Evolutionary conservation across 2,888 invertebrate species (phyloP).

Genomic region (Allophyes oxyacanthae): DNA sequence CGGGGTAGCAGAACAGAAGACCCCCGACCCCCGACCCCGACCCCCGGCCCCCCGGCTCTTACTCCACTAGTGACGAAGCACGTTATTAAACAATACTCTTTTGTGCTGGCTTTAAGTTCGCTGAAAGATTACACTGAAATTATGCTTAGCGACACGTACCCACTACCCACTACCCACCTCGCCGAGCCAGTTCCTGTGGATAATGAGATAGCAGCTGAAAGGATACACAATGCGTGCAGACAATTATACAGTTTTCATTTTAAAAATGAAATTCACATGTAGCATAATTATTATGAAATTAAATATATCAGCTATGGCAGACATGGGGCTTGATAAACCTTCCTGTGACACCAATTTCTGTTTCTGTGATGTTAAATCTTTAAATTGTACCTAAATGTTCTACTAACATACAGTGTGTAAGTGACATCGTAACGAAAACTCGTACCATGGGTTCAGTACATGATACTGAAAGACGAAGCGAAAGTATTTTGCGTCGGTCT

Average conservation of each 20-base stretch:
- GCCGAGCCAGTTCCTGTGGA: slow-evolving; percentile 9
- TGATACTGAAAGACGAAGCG: too few species aligned
- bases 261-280: not conserved
- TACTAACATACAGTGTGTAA: too few species aligned
- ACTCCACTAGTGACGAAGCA: slow-evolving; percentile 57
- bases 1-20: slow-evolving; percentile 29
- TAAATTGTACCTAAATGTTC: too few species aligned
- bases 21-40: not conserved
- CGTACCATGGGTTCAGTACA: too few species aligned
- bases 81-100: slow-evolving; percentile 66
- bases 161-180: too few species aligned
- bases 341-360: too few species aligned
- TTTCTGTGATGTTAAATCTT: too few species aligned
- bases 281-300: too few species aligned
- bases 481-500: too few species aligned
- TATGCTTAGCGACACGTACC: slow-evolving; percentile 19
- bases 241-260: slow-evolving; percentile 3
- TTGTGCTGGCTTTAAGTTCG: slow-evolving; percentile 63
- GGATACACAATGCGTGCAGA: slow-evolving; percentile 1
- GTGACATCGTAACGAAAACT: too few species aligned
- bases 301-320: too few species aligned
- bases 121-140: slow-evolving; percentile 58
- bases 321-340: too few species aligned
- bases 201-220: slow-evolving; percentile 13
- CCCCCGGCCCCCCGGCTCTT: slow-evolving; percentile 1